Evolutionary conservation across 92 coral and sea anemone genomes (phyloP).

Genomic region (Palythoa caribaeorum): DNA sequence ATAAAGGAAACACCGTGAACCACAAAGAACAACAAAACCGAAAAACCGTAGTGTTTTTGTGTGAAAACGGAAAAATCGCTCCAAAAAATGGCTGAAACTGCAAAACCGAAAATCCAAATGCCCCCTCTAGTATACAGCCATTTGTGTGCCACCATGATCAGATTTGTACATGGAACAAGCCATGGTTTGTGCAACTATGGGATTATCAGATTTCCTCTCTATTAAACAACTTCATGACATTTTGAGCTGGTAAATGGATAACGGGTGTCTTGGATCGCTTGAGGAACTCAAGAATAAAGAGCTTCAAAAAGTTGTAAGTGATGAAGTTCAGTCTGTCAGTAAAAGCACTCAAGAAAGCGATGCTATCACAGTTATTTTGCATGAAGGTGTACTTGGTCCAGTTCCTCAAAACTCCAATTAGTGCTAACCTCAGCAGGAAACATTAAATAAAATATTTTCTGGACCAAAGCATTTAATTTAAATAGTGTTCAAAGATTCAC

Average conservation of each 20-base stretch:
- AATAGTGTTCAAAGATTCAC: no score
- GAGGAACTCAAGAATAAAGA: conserved; percentile 21
- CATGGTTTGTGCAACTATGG: conserved; percentile 90
- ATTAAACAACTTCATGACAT: conserved; percentile 56
- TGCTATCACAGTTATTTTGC: conserved; percentile 15
- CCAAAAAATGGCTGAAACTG: no score
- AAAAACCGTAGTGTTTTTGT: no score
- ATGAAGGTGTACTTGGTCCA: neutral
- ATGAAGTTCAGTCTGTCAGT: neutral
- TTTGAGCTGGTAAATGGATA: conserved; percentile 80
- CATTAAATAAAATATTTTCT: no score
- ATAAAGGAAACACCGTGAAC: no score
- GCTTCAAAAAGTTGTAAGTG: conserved; percentile 19
- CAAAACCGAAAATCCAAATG: no score
- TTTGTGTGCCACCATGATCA: conserved; percentile 82
- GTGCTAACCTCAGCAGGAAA: no score
- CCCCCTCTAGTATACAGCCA: conserved; percentile 61
- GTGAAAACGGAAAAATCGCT: no score
- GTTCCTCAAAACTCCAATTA: neutral
- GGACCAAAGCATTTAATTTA: no score
- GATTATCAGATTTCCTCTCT: conserved; percentile 74
- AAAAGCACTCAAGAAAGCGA: neutral
- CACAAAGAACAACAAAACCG: no score
- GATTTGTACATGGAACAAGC: conserved; percentile 94
- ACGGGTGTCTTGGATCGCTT: conserved; percentile 75